Percentiles rank a stretch among this genome's conserved stretches.
Conservation (phyloP, 2,888 invertebrate species). For the Zonitis immaculata region DNA sequence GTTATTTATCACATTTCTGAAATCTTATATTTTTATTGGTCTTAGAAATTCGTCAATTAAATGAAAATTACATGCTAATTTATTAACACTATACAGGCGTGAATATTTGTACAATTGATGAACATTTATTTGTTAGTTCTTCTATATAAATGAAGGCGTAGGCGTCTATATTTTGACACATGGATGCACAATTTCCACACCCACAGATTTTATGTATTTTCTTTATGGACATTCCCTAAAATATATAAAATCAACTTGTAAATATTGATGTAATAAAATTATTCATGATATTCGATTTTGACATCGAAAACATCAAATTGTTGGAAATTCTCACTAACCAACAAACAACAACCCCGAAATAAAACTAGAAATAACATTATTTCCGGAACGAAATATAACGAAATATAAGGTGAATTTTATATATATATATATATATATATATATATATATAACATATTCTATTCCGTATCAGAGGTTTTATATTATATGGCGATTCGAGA, state of each 20-base stretch:
- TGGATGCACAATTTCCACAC: conserved; percentile 15
- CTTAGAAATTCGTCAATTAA: background rate
- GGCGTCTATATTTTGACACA: conserved; percentile 16
- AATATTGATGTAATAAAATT: conserved; percentile 13
- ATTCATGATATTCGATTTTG: conserved; percentile 13
- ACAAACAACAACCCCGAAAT: too few relatives aligned
- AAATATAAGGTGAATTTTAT: background rate
- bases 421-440: too few relatives aligned
- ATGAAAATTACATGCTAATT: background rate
- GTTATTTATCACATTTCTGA: too few relatives aligned
- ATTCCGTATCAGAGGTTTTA: background rate
- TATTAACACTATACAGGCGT: background rate
- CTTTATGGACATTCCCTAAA: too few relatives aligned
- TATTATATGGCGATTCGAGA: background rate
- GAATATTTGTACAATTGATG: conserved; percentile 1
- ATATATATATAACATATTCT: background rate
- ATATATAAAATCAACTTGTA: conserved; percentile 4
- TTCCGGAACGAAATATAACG: background rate
- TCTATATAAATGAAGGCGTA: too few relatives aligned
- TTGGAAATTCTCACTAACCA: background rate
- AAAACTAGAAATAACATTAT: background rate
- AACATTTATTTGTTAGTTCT: background rate
- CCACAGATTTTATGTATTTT: conserved; percentile 4
- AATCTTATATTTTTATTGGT: too few relatives aligned
- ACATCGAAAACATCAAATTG: conserved; percentile 8